Percentiles rank a stretch among this genome's conserved stretches.
phyloP scores from a whole-genome alignment of 2,888 invertebrate genomes.

The Glaucopsyche alexis region DNA sequence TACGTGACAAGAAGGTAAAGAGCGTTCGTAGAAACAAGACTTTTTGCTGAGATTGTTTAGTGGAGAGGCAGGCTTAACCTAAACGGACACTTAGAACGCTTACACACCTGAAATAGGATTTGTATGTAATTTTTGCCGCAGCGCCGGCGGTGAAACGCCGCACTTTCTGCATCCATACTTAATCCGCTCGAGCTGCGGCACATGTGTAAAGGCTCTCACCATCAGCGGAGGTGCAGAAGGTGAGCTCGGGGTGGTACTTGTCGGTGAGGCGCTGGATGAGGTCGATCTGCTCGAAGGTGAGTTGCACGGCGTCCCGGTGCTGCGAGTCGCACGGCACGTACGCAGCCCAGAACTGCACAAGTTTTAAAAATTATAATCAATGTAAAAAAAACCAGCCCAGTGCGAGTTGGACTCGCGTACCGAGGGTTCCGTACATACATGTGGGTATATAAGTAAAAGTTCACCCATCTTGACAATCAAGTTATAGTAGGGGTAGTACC shows the following conservation, averaged over 20 bases:
- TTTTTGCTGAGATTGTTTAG: slow-evolving; percentile 4
- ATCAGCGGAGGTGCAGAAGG: slow-evolving; percentile 87
- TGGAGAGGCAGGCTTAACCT: neutral
- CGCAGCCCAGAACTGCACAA: slow-evolving; percentile 89
- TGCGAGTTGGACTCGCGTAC: too few relatives aligned
- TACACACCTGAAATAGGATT: too few relatives aligned
- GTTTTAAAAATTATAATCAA: too few relatives aligned
- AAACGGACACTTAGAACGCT: neutral
- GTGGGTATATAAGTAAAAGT: too few relatives aligned
- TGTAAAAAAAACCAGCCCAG: too few relatives aligned
- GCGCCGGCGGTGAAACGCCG: too few relatives aligned
- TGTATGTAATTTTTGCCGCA: too few relatives aligned
- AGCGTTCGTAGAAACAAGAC: neutral
- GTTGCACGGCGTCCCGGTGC: slow-evolving; percentile 90
- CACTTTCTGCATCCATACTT: too few relatives aligned
- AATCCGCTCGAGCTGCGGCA: too few relatives aligned
- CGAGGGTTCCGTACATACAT: too few relatives aligned
- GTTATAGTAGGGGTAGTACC: too few relatives aligned
- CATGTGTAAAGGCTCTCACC: slow-evolving; percentile 70
- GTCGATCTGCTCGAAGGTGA: slow-evolving; percentile 92
- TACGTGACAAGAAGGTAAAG: neutral
- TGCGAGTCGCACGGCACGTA: slow-evolving; percentile 91
- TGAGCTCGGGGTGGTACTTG: slow-evolving; percentile 88
- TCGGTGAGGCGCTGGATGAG: slow-evolving; percentile 89
- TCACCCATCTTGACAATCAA: too few relatives aligned